Base-by-base conservation (phyloP, 2,797 vertebrate genomes). In the Darevskia mixta region DNA sequence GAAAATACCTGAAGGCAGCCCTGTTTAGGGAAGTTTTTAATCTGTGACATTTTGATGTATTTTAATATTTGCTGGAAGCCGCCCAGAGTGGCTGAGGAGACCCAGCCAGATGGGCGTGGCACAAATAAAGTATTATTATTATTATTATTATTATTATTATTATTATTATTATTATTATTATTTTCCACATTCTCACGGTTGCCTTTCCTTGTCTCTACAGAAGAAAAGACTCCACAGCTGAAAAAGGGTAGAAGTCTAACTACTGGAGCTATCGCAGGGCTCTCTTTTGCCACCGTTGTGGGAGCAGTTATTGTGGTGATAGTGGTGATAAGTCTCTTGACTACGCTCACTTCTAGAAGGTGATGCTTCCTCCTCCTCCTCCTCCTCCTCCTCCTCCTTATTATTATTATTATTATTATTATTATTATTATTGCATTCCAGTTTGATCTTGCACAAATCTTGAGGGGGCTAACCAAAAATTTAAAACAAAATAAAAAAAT, bases 191-290 rank as follows among this genome's bases (percentile, higher is more conserved):
- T 29, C 10, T 49, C 20, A 49, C 8, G 8, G 49, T 55, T 27
- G 20, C 20, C 61, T 71, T 72, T 71, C 11, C 29, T 72, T 71
- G 2, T 15, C 3, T 72, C 43, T 27, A 13, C 82, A 72, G 82
- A 73, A 9, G 20, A 8, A 73, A 15, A 35, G 17, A 7, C 7
- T 8, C 5, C 32, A 3, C 1, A 2, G 1, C 1, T 0, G 13
- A 38, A 29, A 1, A 29, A 61, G 15, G 1, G 7, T 1, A 83
- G 58, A 71, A 43, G 66, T 66, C 38, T 85, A 5, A 18, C 72
- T 0, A 1, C 35, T 4, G 61, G 5, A 17, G 11, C 29, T 4
- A 23, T 85, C 32, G 84, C 73, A 0, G 10, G 20, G 2, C 32
- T 85, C 23, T 20, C 64, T 67, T 17, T 77, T 4, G 84, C 58